Evolutionary conservation across 2,888 invertebrate genomes (phyloP).

Genomic region (Homarus gammarus): DNA sequence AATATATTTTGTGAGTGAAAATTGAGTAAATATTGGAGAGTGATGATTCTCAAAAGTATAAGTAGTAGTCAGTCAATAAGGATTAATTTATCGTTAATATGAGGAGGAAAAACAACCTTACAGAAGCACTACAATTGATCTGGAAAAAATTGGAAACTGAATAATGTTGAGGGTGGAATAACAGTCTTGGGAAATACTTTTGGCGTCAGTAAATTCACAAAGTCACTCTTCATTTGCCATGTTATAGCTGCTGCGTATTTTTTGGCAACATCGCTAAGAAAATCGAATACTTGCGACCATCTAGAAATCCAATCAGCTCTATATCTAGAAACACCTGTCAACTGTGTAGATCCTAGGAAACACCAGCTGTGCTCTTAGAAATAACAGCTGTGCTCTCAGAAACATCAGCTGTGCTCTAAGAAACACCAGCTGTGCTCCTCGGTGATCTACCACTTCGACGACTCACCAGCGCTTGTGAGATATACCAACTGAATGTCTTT

Average conservation of each 20-base stretch:
- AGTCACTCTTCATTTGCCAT: not conserved
- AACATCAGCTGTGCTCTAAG: not conserved
- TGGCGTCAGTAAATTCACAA: not conserved
- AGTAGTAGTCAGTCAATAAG: constrained; percentile 23
- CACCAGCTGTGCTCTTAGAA: not conserved
- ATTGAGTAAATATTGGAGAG: constrained; percentile 32
- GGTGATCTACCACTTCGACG: not conserved
- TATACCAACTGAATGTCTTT: not conserved
- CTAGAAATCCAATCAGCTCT: not conserved
- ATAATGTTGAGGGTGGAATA: not conserved
- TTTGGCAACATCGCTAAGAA: too few species aligned
- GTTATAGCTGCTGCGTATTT: not conserved
- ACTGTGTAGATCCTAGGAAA: not conserved
- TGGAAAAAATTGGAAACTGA: too few species aligned
- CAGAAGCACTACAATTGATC: constrained; percentile 18
- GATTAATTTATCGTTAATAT: constrained; percentile 12
- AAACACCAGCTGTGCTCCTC: not conserved
- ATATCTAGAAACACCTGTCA: not conserved
- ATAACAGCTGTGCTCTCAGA: not conserved
- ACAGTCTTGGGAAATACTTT: not conserved
- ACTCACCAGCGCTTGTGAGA: not conserved
- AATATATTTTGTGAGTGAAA: constrained; percentile 42
- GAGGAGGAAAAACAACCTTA: constrained; percentile 18
- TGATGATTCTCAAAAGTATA: constrained; percentile 38
- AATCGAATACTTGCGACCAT: not conserved